A percentile compares a stretch with the other conserved stretches of the same genome.
These are phyloP conservation scores for Glaucidium brasilianum DNA, from an alignment of 2,113 vertebrate genomes.

Conservation along the genomic window DNA sequence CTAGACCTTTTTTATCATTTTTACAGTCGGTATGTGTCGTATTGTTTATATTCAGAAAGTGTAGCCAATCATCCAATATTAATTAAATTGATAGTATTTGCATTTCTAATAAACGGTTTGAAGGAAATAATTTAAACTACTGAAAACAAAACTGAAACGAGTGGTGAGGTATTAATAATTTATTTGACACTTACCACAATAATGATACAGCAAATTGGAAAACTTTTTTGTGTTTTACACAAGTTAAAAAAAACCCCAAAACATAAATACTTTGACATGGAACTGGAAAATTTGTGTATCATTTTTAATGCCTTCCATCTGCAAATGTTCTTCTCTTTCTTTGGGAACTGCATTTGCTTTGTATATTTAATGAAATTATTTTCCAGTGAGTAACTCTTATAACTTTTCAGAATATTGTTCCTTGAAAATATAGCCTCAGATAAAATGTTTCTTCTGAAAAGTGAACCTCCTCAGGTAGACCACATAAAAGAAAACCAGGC, in stretches of 20 bases:
- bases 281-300: background rate
- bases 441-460: background rate
- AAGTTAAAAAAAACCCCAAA: background rate
- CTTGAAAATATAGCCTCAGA: background rate
- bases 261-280: background rate
- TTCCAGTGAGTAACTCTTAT: background rate
- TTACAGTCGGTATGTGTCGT: background rate
- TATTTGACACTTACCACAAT: background rate
- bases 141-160: background rate
- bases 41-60: background rate
- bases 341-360: background rate
- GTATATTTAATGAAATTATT: background rate
- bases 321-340: background rate
- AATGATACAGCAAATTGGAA: background rate
- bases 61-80: background rate
- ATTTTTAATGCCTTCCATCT: background rate
- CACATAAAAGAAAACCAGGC: background rate
- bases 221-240: background rate
- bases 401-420: background rate
- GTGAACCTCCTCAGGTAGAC: background rate
- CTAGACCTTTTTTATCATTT: background rate
- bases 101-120: background rate
- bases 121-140: background rate
- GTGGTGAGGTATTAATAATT: background rate
- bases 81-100: constrained; percentile 35